Percentiles rank a stretch among this genome's conserved stretches.
Evolutionary conservation across 2,888 invertebrate species (phyloP).

Genomic region (Ephialtes manifestator): DNA sequence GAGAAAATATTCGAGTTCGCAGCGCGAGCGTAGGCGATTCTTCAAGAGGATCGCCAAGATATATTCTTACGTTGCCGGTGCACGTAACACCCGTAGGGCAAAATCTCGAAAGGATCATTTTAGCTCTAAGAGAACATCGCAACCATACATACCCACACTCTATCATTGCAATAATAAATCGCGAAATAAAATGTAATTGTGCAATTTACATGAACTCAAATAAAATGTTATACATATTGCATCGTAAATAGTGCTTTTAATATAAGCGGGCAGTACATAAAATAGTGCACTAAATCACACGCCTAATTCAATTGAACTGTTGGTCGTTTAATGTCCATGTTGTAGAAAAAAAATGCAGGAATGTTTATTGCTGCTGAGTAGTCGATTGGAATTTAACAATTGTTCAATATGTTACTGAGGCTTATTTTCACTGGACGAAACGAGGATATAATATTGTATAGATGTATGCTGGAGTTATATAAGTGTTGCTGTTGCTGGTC

Average conservation of each 20-base stretch:
- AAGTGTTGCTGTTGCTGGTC: conserved; percentile 44
- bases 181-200: conserved; percentile 48
- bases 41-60: conserved; percentile 29
- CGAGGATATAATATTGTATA: conserved; percentile 36
- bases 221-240: conserved; percentile 35
- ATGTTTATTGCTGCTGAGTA: conserved; percentile 29
- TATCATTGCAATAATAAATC: conserved; percentile 25
- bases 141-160: conserved; percentile 23
- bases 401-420: conserved; percentile 32
- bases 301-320: conserved; percentile 44
- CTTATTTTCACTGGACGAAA: conserved; percentile 36
- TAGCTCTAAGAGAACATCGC: conserved; percentile 33
- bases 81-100: conserved; percentile 54
- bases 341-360: conserved; percentile 17
- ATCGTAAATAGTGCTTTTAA: not conserved
- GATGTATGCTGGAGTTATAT: conserved; percentile 15
- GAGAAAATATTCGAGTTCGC: conserved; percentile 30
- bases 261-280: not conserved
- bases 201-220: conserved; percentile 32
- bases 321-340: not conserved
- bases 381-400: conserved; percentile 50
- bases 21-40: conserved; percentile 61
- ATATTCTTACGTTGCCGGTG: conserved; percentile 39
- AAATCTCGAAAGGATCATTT: conserved; percentile 64
- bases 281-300: conserved; percentile 29